Percentiles rank a stretch among this genome's conserved stretches.
These are phyloP conservation scores for Autographa gamma DNA, from an alignment of 2,888 invertebrate species.

Conservation along the genomic window DNA sequence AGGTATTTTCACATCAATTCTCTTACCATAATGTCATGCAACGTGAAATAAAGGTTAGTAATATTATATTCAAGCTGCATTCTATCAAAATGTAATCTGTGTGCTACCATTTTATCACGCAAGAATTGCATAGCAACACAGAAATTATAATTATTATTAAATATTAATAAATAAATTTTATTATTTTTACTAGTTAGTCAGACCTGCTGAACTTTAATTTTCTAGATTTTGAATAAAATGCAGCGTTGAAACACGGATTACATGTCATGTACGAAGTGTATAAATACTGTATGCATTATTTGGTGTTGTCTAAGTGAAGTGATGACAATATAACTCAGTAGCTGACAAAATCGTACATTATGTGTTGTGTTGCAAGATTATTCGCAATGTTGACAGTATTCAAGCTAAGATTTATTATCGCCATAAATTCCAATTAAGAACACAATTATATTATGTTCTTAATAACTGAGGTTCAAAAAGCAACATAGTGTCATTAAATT, in stretches of 20 bases:
- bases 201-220: neutral
- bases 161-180: conserved; percentile 35
- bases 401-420: neutral
- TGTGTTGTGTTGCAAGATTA: neutral
- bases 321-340: conserved; percentile 19
- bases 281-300: conserved; percentile 9
- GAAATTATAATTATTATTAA: neutral
- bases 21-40: neutral
- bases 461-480: neutral
- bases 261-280: conserved; percentile 29
- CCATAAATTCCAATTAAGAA: neutral
- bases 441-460: neutral
- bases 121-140: neutral
- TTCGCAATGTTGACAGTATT: conserved; percentile 4
- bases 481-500: neutral
- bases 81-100: neutral
- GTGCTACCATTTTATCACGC: neutral
- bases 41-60: neutral
- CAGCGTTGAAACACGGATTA: conserved; percentile 14
- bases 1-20: neutral
- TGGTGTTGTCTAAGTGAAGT: neutral
- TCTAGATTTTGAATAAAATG: conserved; percentile 17
- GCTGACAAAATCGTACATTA: neutral
- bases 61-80: neutral
- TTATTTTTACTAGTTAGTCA: conserved; percentile 9